Evolutionary conservation across 2,797 vertebrate species (phyloP).

Genomic region (Falco naumanni): DNA sequence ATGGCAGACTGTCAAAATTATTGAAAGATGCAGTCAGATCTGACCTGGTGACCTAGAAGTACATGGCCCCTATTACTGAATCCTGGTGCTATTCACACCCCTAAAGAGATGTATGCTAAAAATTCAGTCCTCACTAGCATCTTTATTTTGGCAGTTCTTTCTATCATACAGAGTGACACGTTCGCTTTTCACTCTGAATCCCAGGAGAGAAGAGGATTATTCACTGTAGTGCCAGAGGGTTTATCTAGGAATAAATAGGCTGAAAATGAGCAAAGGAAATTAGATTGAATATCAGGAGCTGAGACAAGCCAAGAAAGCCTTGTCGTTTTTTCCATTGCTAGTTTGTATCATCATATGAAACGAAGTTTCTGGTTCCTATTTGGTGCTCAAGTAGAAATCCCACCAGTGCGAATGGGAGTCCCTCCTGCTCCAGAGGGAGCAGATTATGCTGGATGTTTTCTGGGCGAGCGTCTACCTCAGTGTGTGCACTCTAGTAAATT

Average conservation of each 20-base stretch:
- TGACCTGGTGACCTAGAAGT: conserved; percentile 49
- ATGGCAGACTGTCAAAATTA: conserved; percentile 59
- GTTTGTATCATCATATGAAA: background rate
- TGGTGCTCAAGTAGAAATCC: background rate
- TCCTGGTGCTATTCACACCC: conserved; percentile 49
- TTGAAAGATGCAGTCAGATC: conserved; percentile 42
- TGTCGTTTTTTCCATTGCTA: background rate
- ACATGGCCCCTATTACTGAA: conserved; percentile 27
- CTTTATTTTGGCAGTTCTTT: conserved; percentile 52
- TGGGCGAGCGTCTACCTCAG: background rate
- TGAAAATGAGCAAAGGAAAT: conserved; percentile 64
- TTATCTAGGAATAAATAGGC: conserved; percentile 59
- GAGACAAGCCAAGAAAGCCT: background rate
- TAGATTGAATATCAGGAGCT: background rate
- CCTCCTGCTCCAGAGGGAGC: background rate
- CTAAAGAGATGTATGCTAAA: background rate
- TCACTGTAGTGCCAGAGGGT: conserved; percentile 34
- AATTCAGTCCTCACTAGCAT: conserved; percentile 16
- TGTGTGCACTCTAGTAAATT: accelerated
- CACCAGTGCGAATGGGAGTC: background rate
- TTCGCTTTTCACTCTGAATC: conserved; percentile 47
- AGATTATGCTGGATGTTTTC: background rate
- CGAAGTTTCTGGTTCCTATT: background rate
- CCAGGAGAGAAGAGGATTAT: conserved; percentile 53
- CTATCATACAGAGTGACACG: conserved; percentile 24